Percentiles rank a stretch among this genome's conserved stretches.
These are phyloP conservation scores for Hyperoplus immaculatus DNA, from an alignment of 2,797 vertebrate species.

Conservation along the genomic window DNA sequence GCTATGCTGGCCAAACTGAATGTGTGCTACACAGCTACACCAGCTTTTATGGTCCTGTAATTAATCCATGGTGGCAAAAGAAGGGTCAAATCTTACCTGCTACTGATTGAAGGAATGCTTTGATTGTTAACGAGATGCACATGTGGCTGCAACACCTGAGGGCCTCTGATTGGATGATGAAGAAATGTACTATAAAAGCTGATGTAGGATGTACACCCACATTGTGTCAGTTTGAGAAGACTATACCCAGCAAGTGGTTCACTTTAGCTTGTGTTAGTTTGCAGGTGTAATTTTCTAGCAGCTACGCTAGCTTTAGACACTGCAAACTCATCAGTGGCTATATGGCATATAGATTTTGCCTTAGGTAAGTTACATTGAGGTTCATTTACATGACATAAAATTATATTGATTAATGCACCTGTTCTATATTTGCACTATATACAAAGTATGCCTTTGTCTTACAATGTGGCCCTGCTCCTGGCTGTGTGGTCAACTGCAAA, in stretches of 20 bases:
- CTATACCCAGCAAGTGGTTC: fast-evolving
- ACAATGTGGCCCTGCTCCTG: constrained; percentile 55
- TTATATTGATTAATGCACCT: not conserved
- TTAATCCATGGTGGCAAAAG: not conserved
- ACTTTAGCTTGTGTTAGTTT: constrained; percentile 8
- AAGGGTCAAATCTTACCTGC: not conserved
- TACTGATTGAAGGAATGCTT: not conserved
- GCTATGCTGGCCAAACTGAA: not conserved
- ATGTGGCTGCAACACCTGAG: not conserved
- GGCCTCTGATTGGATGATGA: not conserved
- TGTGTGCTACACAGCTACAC: fast-evolving
- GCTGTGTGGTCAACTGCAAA: constrained; percentile 15
- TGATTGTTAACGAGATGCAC: constrained; percentile 33
- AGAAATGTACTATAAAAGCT: constrained; percentile 2
- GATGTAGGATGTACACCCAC: not conserved
- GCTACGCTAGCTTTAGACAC: constrained; percentile 64
- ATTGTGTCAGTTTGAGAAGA: not conserved
- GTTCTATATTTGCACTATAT: not conserved
- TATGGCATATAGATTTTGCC: constrained; percentile 54
- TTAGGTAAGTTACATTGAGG: constrained; percentile 42
- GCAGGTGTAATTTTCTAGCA: constrained; percentile 68
- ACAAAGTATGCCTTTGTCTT: not conserved
- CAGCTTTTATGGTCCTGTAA: constrained; percentile 28
- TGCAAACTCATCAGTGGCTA: constrained; percentile 44
- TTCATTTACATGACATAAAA: fast-evolving